These are phyloP conservation scores for Pangasius sanitwongsei DNA, from an alignment of 2,797 vertebrate species.

Conservation along the genomic window DNA sequence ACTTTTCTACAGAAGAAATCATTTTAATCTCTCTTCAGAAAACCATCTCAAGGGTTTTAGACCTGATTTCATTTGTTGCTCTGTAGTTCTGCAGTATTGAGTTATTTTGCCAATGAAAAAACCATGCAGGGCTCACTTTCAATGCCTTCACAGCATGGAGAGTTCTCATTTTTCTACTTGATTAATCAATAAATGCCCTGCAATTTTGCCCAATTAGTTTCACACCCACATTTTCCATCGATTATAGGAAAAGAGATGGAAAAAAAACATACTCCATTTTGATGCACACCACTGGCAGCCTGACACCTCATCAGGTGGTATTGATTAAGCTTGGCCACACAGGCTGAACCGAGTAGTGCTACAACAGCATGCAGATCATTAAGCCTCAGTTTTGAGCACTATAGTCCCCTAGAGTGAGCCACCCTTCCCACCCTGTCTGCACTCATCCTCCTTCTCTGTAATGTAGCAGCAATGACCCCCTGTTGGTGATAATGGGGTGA, in stretches of 20 bases:
- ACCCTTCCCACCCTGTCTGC: conserved; percentile 57
- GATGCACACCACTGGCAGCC: conserved; percentile 77
- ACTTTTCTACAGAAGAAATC: conserved; percentile 19
- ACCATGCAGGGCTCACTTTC: conserved; percentile 58
- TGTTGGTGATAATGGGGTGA: conserved; percentile 78
- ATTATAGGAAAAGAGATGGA: conserved; percentile 65
- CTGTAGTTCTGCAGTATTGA: conserved; percentile 67
- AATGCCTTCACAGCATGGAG: conserved; percentile 64
- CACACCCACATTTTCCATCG: conserved; percentile 72
- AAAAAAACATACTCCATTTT: conserved; percentile 79
- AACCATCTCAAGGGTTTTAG: conserved; percentile 20
- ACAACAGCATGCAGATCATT: conserved; percentile 69
- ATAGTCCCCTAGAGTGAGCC: conserved; percentile 66
- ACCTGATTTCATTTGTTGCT: conserved; percentile 27
- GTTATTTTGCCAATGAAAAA: conserved; percentile 74
- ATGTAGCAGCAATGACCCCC: conserved; percentile 73
- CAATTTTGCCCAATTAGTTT: conserved; percentile 83
- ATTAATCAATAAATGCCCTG: conserved; percentile 81
- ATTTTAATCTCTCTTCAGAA: conserved; percentile 16
- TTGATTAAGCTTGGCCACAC: conserved; percentile 73
- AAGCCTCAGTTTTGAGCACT: conserved; percentile 65
- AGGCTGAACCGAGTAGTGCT: conserved; percentile 65
- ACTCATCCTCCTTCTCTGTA: conserved; percentile 63
- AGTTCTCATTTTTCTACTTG: conserved; percentile 77
- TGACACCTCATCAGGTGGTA: conserved; percentile 80